Evolutionary conservation across 1,140 invertebrate genomes (phyloP).

Genomic region (Leptinotarsa undecemlineata): DNA sequence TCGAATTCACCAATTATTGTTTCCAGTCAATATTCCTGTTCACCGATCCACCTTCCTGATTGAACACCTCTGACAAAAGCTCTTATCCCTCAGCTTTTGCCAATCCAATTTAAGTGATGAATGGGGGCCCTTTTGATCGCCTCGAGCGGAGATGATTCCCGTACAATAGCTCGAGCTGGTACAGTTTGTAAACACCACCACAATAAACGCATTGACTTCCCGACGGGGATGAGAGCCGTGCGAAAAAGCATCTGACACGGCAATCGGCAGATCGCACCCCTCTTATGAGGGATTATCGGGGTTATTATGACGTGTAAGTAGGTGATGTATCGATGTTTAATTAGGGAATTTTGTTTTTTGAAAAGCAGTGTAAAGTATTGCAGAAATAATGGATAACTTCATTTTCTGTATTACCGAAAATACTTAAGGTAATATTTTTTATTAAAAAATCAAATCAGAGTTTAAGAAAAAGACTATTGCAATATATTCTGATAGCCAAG

Average conservation of each 20-base stretch:
- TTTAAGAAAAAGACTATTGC: too few species aligned
- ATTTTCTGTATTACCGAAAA: too few species aligned
- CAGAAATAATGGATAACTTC: too few species aligned
- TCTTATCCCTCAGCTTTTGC: neutral
- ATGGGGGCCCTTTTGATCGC: constrained; percentile 31
- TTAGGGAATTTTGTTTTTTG: too few species aligned
- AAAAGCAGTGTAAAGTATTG: too few species aligned
- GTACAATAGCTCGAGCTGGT: constrained; percentile 33
- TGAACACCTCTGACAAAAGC: neutral
- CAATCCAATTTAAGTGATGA: constrained; percentile 40
- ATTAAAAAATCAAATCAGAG: too few species aligned
- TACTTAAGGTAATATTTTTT: too few species aligned
- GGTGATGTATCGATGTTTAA: too few species aligned
- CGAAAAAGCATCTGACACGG: constrained; percentile 38
- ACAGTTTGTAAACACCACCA: constrained; percentile 37
- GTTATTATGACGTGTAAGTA: constrained; percentile 9
- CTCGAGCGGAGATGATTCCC: constrained; percentile 29
- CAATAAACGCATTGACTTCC: constrained; percentile 29
- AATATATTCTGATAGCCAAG: too few species aligned
- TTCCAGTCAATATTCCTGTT: too few species aligned
- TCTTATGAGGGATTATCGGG: constrained; percentile 9
- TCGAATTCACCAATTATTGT: too few species aligned
- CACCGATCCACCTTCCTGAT: neutral
- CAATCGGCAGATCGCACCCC: constrained; percentile 14
- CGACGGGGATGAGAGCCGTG: constrained; percentile 35